phyloP scores from a whole-genome alignment of 2,113 vertebrate genomes.

The Probosciger aterrimus region DNA sequence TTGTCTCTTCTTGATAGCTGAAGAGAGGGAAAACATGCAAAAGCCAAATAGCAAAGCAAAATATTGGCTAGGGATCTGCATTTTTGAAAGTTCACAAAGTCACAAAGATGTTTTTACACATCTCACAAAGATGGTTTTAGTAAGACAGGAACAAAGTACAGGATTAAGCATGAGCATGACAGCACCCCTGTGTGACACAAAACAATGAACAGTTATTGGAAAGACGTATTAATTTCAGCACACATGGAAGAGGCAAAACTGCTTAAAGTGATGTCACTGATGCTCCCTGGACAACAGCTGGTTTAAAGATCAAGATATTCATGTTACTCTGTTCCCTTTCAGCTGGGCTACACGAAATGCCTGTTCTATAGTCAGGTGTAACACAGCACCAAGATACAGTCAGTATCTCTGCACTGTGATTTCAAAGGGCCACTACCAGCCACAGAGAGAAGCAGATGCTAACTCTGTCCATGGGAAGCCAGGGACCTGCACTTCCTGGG shows the following conservation, averaged over 20 bases:
- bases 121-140: background rate
- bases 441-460: background rate
- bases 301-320: background rate
- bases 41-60: background rate
- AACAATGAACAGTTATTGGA: constrained; percentile 21
- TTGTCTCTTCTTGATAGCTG: fast-evolving
- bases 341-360: background rate
- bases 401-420: fast-evolving
- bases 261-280: constrained; percentile 14
- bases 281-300: background rate
- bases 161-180: background rate
- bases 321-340: background rate
- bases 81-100: background rate
- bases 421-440: background rate
- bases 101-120: no score
- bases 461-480: background rate
- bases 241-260: background rate
- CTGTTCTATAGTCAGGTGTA: background rate
- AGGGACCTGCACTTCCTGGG: background rate
- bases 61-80: background rate
- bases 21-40: background rate
- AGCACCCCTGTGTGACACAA: background rate
- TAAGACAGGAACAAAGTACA: background rate
- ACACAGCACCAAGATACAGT: fast-evolving
- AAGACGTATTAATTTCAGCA: constrained; percentile 35